A percentile compares a stretch with the other conserved stretches of the same genome.
phyloP scores from a whole-genome alignment of 2,113 vertebrate genomes.

The Dicentrarchus labrax region DNA sequence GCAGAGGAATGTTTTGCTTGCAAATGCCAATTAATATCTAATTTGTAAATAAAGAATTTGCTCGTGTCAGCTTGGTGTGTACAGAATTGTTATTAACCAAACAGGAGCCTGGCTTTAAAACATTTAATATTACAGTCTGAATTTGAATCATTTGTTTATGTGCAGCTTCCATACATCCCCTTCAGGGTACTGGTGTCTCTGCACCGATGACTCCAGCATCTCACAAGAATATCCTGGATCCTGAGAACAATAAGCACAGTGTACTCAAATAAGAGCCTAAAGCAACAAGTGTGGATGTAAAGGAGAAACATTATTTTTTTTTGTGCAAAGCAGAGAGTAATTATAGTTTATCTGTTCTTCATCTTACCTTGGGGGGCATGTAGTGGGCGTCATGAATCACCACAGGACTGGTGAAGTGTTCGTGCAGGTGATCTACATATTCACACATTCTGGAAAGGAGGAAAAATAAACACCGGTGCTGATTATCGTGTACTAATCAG shows the following conservation, averaged over 20 bases:
- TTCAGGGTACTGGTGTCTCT: constrained; percentile 84
- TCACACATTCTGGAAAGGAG: constrained; percentile 88
- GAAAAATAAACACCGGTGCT: not conserved
- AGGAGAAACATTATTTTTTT: fast-evolving
- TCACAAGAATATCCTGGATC: constrained; percentile 89
- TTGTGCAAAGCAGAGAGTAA: not conserved
- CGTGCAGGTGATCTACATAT: constrained; percentile 89
- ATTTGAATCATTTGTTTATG: constrained; percentile 12
- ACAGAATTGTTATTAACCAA: not conserved
- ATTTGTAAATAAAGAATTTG: constrained; percentile 61
- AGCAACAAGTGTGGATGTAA: not conserved
- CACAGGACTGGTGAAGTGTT: constrained; percentile 89
- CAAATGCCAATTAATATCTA: not conserved
- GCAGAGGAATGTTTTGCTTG: not conserved
- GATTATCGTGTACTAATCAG: not conserved
- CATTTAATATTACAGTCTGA: not conserved
- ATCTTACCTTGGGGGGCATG: constrained; percentile 85
- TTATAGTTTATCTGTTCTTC: not conserved
- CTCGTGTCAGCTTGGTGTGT: not conserved
- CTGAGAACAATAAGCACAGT: constrained; percentile 65
- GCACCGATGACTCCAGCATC: constrained; percentile 88
- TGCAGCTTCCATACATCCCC: constrained; percentile 86
- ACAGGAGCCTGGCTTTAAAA: not conserved
- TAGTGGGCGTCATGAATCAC: constrained; percentile 85
- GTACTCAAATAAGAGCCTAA: not conserved